phyloP scores from a whole-genome alignment of 2,888 invertebrate species.

The Hypsopygia costalis region DNA sequence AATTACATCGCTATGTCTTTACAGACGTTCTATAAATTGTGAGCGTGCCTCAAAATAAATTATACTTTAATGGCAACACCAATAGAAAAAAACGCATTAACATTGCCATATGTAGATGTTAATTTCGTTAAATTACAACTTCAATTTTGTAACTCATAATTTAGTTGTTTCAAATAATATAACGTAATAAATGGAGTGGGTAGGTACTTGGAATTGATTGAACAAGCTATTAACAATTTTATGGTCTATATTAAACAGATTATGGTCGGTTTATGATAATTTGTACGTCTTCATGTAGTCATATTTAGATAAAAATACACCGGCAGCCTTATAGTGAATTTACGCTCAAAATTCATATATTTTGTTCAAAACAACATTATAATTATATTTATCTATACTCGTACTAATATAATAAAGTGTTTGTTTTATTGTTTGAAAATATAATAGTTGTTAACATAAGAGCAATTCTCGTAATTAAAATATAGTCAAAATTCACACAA shows the following conservation, averaged over 20 bases:
- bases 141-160: background rate
- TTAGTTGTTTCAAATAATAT: background rate
- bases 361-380: no score
- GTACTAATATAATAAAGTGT: no score
- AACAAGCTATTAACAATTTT: background rate
- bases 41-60: conserved; percentile 18
- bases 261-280: background rate
- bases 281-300: no score
- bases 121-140: background rate
- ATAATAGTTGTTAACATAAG: conserved; percentile 6
- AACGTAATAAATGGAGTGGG: background rate
- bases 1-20: conserved; percentile 20
- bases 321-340: no score
- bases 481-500: no score
- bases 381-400: no score
- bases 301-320: no score
- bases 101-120: background rate
- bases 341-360: no score
- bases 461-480: no score
- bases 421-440: conserved; percentile 17
- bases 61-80: conserved; percentile 2
- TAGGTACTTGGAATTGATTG: background rate
- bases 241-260: background rate
- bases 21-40: background rate
- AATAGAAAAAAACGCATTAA: background rate